Base-by-base conservation (phyloP, 2,797 vertebrate species). In the Pteropus rufus region DNA sequence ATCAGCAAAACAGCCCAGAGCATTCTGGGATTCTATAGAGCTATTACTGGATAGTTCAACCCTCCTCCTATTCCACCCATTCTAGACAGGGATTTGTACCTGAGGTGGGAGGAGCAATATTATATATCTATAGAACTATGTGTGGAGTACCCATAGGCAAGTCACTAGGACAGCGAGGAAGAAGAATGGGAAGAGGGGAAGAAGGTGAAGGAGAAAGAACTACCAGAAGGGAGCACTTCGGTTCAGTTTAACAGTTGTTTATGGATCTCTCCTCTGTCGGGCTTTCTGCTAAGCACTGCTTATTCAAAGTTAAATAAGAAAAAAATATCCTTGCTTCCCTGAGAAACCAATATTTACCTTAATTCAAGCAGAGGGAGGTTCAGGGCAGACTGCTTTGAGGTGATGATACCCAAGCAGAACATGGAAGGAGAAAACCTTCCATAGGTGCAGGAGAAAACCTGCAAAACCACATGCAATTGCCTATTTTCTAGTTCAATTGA, bases 361-460 rank as follows among this genome's bases (percentile, higher is more conserved):
- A 70, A 64, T 34, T 21, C 18, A 83, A 21, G 49, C 46, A 92
- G 34, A 77, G 15, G 31, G 52, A 77, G 15, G 31, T 46, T 64
- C 29, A 44, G 39, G 44, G 58, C 39, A 89, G 29, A 79, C 3
- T 46, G 41, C 31, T 31, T 70, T 46, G 39, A 93, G 46, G 39
- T 80, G n/a, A 62, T 46, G 65, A 75, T 21, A 84, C 29, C 54
- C 14, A 26, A 96, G 8, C 39, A 88, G 39, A 72, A 58, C 21
- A 36, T 83, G 65, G 24, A 58, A 70, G 31, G 29, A 70, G 15
- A 72, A 94, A 97, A 91, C 12, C 16, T 90, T 36, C 36, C 15
- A 64, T 2, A 96, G 69, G 56, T 93, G 23, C 31, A 83, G 31
- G 29, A 70, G 15, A 72, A 94, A 97, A 91, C 12, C 16, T 90